phyloP scores from a whole-genome alignment of 2,888 invertebrate genomes.

The Lissonota sp. region DNA sequence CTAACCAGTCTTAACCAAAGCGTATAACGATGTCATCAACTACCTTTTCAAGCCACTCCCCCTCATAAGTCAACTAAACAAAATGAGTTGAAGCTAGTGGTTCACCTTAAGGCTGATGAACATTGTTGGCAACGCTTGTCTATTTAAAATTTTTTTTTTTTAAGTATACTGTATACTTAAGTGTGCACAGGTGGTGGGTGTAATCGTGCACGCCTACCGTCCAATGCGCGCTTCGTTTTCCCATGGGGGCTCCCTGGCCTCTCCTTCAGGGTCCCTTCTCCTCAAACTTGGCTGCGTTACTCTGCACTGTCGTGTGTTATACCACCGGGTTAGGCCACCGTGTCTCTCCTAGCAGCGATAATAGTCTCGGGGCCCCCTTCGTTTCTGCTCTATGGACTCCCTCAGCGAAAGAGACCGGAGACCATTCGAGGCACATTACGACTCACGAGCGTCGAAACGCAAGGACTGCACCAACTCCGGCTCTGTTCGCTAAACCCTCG shows the following conservation, averaged over 20 bases:
- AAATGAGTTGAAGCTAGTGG: no score
- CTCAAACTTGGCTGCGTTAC: constrained; percentile 59
- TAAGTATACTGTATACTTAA: background rate
- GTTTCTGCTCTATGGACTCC: constrained; percentile 64
- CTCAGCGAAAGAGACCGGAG: background rate
- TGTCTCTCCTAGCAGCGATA: constrained; percentile 73
- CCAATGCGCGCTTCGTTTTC: constrained; percentile 82
- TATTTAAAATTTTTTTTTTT: no score
- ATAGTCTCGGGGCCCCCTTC: constrained; percentile 75
- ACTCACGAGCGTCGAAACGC: constrained; percentile 36
- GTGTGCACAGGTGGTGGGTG: constrained; percentile 76
- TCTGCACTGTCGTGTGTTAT: constrained; percentile 64
- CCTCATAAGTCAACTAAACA: no score
- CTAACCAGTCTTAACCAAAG: no score
- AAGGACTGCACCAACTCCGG: constrained; percentile 45
- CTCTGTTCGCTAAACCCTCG: constrained; percentile 16
- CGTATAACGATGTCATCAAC: no score
- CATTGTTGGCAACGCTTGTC: no score
- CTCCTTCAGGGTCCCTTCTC: constrained; percentile 81
- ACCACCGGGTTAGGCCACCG: constrained; percentile 62
- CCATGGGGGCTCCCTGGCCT: constrained; percentile 80
- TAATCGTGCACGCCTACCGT: constrained; percentile 82
- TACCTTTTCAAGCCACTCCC: no score
- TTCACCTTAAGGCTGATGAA: no score
- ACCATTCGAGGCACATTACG: constrained; percentile 38